Evolutionary conservation across 2,888 invertebrate species (phyloP).

Genomic region (Melanostoma scalare): DNA sequence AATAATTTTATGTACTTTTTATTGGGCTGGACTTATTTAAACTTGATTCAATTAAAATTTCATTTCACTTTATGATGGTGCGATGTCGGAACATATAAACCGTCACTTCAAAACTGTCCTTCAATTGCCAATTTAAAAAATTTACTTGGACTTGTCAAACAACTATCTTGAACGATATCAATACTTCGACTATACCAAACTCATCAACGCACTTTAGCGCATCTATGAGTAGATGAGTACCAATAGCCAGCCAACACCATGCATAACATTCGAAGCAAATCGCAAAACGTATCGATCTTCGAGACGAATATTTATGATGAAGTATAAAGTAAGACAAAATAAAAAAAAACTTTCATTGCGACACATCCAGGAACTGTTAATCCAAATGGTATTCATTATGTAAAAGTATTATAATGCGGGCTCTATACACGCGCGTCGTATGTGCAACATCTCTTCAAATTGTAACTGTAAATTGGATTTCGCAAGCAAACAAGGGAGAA

Average conservation of each 20-base stretch:
- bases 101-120: constrained; percentile 15
- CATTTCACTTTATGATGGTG: constrained; percentile 20
- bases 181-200: constrained; percentile 32
- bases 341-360: constrained; percentile 64
- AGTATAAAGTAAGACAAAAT: background rate
- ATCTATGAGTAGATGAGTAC: background rate
- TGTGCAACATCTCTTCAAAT: constrained; percentile 59
- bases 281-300: constrained; percentile 7
- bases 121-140: constrained; percentile 5
- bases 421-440: constrained; percentile 25
- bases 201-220: constrained; percentile 57
- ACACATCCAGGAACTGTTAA: constrained; percentile 67
- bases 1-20: background rate
- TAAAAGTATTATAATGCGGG: constrained; percentile 67
- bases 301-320: background rate
- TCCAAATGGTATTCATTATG: constrained; percentile 58
- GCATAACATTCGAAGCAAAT: constrained; percentile 54
- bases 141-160: constrained; percentile 33
- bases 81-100: background rate
- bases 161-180: constrained; percentile 46
- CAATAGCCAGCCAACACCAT: constrained; percentile 21
- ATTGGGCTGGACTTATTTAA: background rate
- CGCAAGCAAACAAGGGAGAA: constrained; percentile 55
- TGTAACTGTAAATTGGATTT: constrained; percentile 67
- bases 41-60: background rate